phyloP scores from a whole-genome alignment of 2,888 invertebrate species.

The Caradrina clavipalpis region DNA sequence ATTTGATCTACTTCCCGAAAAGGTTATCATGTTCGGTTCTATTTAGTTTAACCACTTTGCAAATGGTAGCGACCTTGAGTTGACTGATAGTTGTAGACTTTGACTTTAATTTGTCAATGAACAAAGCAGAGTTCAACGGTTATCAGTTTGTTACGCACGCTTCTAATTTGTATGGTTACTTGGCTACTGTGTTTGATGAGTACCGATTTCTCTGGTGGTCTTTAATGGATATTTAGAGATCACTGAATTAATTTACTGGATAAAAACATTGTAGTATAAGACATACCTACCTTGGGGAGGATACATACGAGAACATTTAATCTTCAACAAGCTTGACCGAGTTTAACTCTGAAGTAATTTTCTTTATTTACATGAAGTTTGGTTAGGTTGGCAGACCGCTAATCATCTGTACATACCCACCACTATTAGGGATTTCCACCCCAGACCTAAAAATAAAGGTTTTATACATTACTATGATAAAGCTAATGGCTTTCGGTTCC shows the following conservation, averaged over 20 bases:
- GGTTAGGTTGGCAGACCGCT: no score
- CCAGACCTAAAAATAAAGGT: no score
- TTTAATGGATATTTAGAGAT: not conserved
- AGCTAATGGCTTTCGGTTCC: no score
- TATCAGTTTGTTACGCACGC: not conserved
- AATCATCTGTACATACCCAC: no score
- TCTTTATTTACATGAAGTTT: no score
- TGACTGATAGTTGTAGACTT: slow-evolving; percentile 2
- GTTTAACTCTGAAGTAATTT: no score
- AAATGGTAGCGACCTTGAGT: slow-evolving; percentile 2
- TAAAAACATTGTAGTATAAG: not conserved
- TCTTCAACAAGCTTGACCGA: not conserved
- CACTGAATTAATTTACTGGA: not conserved
- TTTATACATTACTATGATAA: no score
- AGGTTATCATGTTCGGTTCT: slow-evolving; percentile 33
- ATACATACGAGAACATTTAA: not conserved
- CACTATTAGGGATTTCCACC: no score
- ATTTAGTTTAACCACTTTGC: slow-evolving; percentile 8
- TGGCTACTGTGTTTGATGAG: not conserved
- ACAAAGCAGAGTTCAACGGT: not conserved
- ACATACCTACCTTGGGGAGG: no score
- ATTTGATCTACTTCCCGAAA: slow-evolving; percentile 37
- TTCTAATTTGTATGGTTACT: not conserved
- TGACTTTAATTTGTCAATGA: not conserved
- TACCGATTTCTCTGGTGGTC: not conserved